Percentiles rank a stretch among this genome's conserved stretches.
phyloP scores from a whole-genome alignment of 2,888 invertebrate species.

The Antitype chi region DNA sequence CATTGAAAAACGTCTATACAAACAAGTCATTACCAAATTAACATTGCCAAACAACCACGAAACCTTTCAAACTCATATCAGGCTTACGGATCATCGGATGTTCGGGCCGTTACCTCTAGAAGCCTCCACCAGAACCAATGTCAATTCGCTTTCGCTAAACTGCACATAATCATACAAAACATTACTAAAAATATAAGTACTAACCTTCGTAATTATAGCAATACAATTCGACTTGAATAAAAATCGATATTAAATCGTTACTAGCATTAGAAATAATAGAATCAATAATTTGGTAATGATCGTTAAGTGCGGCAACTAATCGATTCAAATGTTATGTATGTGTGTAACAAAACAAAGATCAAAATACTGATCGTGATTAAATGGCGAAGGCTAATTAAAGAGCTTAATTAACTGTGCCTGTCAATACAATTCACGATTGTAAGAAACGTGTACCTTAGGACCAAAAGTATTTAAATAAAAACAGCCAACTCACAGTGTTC shows the following conservation, averaged over 20 bases:
- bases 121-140: constrained; percentile 57
- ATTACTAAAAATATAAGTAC: constrained; percentile 7
- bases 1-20: constrained; percentile 7
- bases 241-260: constrained; percentile 24
- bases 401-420: constrained; percentile 51
- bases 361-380: constrained; percentile 48
- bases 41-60: constrained; percentile 11
- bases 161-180: constrained; percentile 34
- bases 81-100: constrained; percentile 50
- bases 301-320: constrained; percentile 33
- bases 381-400: constrained; percentile 51
- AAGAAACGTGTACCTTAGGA: constrained; percentile 19
- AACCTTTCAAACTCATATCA: constrained; percentile 50
- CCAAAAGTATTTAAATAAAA: background rate
- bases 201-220: constrained; percentile 40
- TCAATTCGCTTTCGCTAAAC: constrained; percentile 56
- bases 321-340: constrained; percentile 23
- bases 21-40: constrained; percentile 26
- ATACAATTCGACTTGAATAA: constrained; percentile 38
- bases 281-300: constrained; percentile 40
- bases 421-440: constrained; percentile 45
- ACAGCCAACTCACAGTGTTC: constrained; percentile 47
- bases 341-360: constrained; percentile 29
- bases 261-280: constrained; percentile 11
- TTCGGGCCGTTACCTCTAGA: constrained; percentile 48